Evolutionary conservation across 2,113 vertebrate genomes (phyloP).

Genomic region (Axis porcinus): DNA sequence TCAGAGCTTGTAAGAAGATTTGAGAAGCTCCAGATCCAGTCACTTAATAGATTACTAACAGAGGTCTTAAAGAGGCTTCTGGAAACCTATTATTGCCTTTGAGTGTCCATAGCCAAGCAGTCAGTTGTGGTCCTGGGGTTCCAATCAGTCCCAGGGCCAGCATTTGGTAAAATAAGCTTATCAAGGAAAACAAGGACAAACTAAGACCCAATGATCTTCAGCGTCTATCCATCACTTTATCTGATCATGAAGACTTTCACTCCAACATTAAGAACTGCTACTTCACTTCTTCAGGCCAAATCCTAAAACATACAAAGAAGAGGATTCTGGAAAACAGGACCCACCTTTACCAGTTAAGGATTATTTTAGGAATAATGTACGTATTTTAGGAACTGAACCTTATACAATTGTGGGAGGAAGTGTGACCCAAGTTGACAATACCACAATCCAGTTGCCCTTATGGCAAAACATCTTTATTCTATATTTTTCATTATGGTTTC

Average conservation of each 20-base stretch:
- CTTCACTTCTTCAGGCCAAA: background rate
- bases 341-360: background rate
- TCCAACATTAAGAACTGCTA: background rate
- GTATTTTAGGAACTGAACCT: background rate
- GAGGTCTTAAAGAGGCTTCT: background rate
- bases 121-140: background rate
- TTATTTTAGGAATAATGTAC: background rate
- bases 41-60: background rate
- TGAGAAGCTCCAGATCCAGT: background rate
- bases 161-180: background rate
- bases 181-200: background rate
- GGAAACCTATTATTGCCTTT: background rate
- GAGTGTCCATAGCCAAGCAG: background rate
- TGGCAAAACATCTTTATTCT: background rate
- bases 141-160: background rate
- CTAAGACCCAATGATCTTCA: background rate
- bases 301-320: background rate
- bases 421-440: background rate
- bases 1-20: background rate
- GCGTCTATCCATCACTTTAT: background rate
- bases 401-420: background rate
- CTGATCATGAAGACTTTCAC: background rate
- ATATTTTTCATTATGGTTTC: background rate
- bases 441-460: background rate
- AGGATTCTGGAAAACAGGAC: background rate